Percentiles rank a stretch among this genome's conserved stretches.
These are phyloP conservation scores for Drosophila greeni DNA, from an alignment of 2,888 invertebrate genomes.

Conservation along the genomic window DNA sequence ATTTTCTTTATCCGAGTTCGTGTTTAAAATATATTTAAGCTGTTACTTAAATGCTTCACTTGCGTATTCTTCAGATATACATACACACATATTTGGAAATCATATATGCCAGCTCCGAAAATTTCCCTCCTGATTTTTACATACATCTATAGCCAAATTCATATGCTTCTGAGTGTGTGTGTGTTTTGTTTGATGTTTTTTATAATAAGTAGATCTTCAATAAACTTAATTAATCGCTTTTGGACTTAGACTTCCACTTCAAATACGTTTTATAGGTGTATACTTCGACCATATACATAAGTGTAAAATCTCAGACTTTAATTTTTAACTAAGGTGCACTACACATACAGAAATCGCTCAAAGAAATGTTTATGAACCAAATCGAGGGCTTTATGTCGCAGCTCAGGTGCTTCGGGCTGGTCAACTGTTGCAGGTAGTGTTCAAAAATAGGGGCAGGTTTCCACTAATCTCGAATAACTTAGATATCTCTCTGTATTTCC, in stretches of 20 bases:
- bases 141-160: conserved; percentile 56
- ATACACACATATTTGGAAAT: conserved; percentile 53
- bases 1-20: conserved; percentile 56
- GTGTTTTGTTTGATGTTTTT: conserved; percentile 11
- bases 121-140: conserved; percentile 40
- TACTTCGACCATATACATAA: conserved; percentile 59
- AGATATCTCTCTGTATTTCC: conserved; percentile 48
- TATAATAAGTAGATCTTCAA: conserved; percentile 49
- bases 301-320: conserved; percentile 76
- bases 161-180: conserved; percentile 39
- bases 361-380: conserved; percentile 48
- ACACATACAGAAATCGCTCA: conserved; percentile 62
- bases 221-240: conserved; percentile 61
- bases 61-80: conserved; percentile 55
- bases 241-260: conserved; percentile 35
- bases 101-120: conserved; percentile 55
- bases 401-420: neutral
- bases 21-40: conserved; percentile 68
- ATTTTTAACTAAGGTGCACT: conserved; percentile 75
- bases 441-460: conserved; percentile 43
- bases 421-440: conserved; percentile 29
- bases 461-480: conserved; percentile 54
- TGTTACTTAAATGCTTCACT: conserved; percentile 59
- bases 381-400: conserved; percentile 34
- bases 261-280: conserved; percentile 56